Evolutionary conservation across 2,888 invertebrate genomes (phyloP).

Genomic region (Zhengitettix transpicula): DNA sequence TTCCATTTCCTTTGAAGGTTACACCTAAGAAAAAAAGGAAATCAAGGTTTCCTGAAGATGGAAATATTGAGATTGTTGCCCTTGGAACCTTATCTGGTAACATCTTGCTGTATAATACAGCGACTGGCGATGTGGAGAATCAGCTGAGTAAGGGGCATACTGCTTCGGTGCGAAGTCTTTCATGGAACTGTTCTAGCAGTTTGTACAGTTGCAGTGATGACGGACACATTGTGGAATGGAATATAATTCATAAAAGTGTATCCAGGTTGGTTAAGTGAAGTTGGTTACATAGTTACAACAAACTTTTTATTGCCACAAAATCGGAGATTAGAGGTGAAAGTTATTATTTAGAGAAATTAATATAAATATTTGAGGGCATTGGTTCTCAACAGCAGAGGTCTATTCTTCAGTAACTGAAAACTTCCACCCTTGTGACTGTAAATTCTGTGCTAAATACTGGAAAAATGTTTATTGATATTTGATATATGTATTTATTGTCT

Average conservation of each 20-base stretch:
- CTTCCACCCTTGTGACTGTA: neutral
- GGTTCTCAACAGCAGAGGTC: neutral
- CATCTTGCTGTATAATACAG: conserved; percentile 51
- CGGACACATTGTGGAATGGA: conserved; percentile 35
- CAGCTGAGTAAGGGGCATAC: conserved; percentile 34
- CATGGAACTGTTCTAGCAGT: conserved; percentile 34
- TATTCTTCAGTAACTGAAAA: neutral
- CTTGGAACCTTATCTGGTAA: conserved; percentile 58
- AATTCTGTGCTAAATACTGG: neutral
- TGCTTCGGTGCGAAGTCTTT: conserved; percentile 28
- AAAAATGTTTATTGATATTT: neutral
- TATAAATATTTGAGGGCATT: neutral
- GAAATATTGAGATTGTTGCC: conserved; percentile 35
- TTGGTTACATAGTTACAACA: too few relatives aligned
- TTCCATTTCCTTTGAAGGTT: conserved; percentile 21
- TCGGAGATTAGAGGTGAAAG: neutral
- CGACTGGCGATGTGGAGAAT: conserved; percentile 43
- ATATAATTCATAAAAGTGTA: conserved; percentile 25
- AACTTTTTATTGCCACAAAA: too few relatives aligned
- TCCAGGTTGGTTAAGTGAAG: too few relatives aligned
- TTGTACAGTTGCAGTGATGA: conserved; percentile 42
- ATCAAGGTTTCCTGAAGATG: conserved; percentile 23
- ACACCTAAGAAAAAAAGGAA: conserved; percentile 32
- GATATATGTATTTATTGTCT: conserved; percentile 20
- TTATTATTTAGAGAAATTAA: neutral